Evolutionary conservation across 2,888 invertebrate genomes (phyloP).

Genomic region (Thereva nobilitata): DNA sequence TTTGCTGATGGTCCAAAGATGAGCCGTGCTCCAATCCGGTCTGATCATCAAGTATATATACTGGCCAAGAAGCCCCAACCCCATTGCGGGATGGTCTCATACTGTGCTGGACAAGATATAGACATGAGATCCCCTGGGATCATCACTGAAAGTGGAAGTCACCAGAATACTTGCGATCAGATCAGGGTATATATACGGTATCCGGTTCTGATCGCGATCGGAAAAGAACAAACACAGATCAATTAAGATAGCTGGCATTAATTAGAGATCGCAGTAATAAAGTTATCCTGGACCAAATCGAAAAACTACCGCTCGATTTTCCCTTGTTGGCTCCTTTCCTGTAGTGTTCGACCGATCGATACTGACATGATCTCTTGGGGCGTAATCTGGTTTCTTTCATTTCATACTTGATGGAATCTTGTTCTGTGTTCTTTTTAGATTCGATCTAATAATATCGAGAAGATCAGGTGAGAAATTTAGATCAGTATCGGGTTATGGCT

Average conservation of each 20-base stretch:
- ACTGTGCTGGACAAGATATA: slow-evolving; percentile 13
- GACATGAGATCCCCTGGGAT: slow-evolving; percentile 16
- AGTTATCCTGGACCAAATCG: slow-evolving; percentile 39
- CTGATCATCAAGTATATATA: not conserved
- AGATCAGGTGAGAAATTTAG: slow-evolving; percentile 33
- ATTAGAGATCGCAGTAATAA: slow-evolving; percentile 41
- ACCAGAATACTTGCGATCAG: slow-evolving; percentile 9
- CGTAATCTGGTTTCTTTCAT: slow-evolving; percentile 6
- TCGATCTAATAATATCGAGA: slow-evolving; percentile 1
- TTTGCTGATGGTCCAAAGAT: slow-evolving; percentile 15
- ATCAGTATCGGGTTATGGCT: slow-evolving; percentile 39
- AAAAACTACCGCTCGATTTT: slow-evolving; percentile 21
- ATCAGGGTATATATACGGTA: not conserved
- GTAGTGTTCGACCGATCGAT: not conserved
- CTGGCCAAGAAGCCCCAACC: not conserved
- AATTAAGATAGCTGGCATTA: slow-evolving; percentile 41
- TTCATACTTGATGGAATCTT: slow-evolving; percentile 1
- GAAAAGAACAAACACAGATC: slow-evolving; percentile 38
- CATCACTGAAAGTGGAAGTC: slow-evolving; percentile 29
- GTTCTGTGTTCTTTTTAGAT: slow-evolving; percentile 1
- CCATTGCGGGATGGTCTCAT: slow-evolving; percentile 6
- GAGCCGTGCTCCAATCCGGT: too few species aligned
- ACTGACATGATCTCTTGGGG: slow-evolving; percentile 21
- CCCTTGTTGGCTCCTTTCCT: not conserved
- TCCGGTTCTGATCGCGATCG: slow-evolving; percentile 8